Conservation (phyloP, 2,888 invertebrate genomes). For the Drosophila infuscata region DNA sequence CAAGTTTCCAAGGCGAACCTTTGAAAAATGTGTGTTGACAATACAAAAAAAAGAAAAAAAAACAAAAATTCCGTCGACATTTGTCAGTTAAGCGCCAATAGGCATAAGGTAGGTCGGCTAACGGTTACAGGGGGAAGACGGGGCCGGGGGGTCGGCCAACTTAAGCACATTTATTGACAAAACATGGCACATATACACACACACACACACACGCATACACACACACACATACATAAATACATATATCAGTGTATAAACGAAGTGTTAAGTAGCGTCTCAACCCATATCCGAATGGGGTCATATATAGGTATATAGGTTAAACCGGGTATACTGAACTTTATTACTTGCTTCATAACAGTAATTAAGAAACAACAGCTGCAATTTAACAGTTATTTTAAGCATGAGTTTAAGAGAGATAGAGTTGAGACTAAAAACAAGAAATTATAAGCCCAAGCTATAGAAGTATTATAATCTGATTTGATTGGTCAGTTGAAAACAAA, state of each 20-base stretch:
- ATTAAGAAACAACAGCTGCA: not conserved
- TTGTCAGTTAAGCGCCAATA: constrained; percentile 35
- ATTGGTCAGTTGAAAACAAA: too few species aligned
- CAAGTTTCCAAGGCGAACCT: constrained; percentile 72
- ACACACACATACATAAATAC: not conserved
- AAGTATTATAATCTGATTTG: too few species aligned
- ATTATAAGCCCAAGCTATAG: too few species aligned
- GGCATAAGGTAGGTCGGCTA: constrained; percentile 42
- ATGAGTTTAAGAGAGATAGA: not conserved
- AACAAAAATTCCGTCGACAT: constrained; percentile 11
- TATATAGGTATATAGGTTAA: constrained; percentile 10
- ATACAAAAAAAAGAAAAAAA: not conserved
- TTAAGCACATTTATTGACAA: constrained; percentile 55
- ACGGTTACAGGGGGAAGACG: not conserved
- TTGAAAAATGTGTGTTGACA: constrained; percentile 62
- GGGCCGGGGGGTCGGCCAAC: not conserved
- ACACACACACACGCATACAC: not conserved
- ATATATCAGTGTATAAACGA: not conserved
- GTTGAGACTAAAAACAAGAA: too few species aligned
- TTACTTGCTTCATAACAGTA: not conserved
- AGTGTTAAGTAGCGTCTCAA: constrained; percentile 13
- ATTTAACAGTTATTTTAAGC: not conserved
- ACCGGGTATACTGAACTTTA: not conserved
- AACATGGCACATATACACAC: constrained; percentile 28
- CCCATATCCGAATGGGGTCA: constrained; percentile 24